Evolutionary conservation across 2,888 invertebrate species (phyloP).

Genomic region (Oscheius sp.): DNA sequence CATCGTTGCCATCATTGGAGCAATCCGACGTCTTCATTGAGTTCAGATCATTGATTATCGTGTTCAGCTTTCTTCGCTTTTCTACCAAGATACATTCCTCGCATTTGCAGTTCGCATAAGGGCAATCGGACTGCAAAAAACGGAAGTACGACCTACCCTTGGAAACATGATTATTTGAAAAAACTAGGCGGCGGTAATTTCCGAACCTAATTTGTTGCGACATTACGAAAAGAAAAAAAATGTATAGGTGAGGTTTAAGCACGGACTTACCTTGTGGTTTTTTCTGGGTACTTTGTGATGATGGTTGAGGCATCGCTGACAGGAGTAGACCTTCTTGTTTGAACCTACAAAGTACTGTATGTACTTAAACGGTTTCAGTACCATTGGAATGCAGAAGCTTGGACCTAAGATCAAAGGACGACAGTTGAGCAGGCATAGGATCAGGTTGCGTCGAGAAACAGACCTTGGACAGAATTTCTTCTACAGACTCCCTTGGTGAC

Average conservation of each 20-base stretch:
- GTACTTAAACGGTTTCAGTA: neutral
- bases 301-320: slow-evolving; percentile 72
- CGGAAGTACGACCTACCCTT: neutral
- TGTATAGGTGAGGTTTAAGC: neutral
- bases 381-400: too few relatives aligned
- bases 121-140: slow-evolving; percentile 57
- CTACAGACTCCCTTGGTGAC: slow-evolving; percentile 6
- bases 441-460: neutral
- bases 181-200: neutral
- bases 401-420: neutral
- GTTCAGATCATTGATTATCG: slow-evolving; percentile 63
- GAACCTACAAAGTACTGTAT: slow-evolving; percentile 30
- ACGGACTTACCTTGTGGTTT: slow-evolving; percentile 62
- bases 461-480: slow-evolving; percentile 19
- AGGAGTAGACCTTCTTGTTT: slow-evolving; percentile 68
- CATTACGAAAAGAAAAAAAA: neutral
- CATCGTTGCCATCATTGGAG: neutral
- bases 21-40: slow-evolving; percentile 3
- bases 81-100: slow-evolving; percentile 62
- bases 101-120: slow-evolving; percentile 63
- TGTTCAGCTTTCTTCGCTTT: slow-evolving; percentile 60
- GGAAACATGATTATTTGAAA: slow-evolving; percentile 9
- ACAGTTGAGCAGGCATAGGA: neutral
- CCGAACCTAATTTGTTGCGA: neutral
- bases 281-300: slow-evolving; percentile 63